Base-by-base conservation (phyloP, 2,113 vertebrate species). In the Prionailurus bengalensis region DNA sequence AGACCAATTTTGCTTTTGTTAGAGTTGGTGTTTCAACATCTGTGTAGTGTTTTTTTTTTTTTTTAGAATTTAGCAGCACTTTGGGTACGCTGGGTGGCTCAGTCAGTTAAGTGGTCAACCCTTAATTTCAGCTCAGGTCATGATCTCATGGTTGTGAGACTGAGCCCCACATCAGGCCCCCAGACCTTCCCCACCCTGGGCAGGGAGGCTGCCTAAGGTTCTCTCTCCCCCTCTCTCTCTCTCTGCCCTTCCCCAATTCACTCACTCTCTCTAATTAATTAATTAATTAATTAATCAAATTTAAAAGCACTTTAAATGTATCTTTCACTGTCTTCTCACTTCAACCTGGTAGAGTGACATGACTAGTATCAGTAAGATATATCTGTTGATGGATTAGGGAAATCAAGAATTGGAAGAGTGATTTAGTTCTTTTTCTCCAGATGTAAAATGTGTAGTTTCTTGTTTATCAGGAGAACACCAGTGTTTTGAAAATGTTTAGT, bases 361-460 rank as follows among this genome's bases (percentile, higher is more conserved):
- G 42, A 92, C 6, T 63, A 33, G 15, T 33, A 53, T 63, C 53
- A 55, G 2, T 70, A 73, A 95, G 33, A 53, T 10, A 55, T 23
- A 19, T 15, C 2, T 71, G 1, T 6, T 65, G 65, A 45, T n/a
- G 58, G 15, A 78, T 53, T 31, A 1, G 0, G 12, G 4, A 61
- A 91, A 74, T 68, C 17, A 91, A 74, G 13, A 51, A 51, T 55
- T 78, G 23, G 13, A 82, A 3, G 7, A 51, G 3, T 48, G 7
- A 71, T 63, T 95, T 88, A 76, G 84, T 83, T 78, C 23, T 83
- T 7, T 78, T 98, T 89, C 17, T 89, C 17, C 9, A 78, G 17
- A 63, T 14, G 6, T 65, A 90, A 80, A 96, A 68, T 53, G 13
- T n/a, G 1, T 23, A 74, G 4, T 65, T 5, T 71, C 14, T 68